These are phyloP conservation scores for Callospermophilus lateralis DNA, from an alignment of 2,113 vertebrate species.

Conservation along the genomic window DNA sequence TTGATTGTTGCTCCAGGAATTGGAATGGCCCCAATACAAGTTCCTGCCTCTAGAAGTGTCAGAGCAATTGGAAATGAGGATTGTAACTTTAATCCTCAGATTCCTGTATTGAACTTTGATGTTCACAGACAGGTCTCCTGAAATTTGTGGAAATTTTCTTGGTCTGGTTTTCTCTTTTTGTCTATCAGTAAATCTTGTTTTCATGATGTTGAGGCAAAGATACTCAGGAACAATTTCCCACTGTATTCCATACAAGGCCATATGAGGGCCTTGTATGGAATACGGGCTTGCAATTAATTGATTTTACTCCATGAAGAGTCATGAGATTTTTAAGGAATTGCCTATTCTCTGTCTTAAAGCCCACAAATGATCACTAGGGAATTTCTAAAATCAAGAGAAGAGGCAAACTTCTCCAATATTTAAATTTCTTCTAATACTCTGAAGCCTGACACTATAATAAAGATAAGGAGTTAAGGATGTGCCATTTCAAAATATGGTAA, in stretches of 20 bases:
- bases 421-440: background rate
- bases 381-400: background rate
- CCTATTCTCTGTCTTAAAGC: background rate
- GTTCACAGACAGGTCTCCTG: background rate
- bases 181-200: background rate
- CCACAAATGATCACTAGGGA: background rate
- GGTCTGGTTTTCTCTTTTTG: background rate
- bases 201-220: background rate
- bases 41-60: background rate
- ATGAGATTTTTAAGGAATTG: background rate
- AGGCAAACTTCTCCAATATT: background rate
- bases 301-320: background rate
- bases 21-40: background rate
- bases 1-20: background rate
- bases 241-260: background rate
- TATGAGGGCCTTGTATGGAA: too few relatives aligned
- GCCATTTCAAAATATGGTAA: background rate
- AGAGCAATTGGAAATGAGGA: background rate
- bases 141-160: background rate
- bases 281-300: background rate
- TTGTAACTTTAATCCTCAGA: background rate
- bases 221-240: background rate
- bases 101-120: background rate
- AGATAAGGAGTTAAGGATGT: background rate
- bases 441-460: background rate